Conservation (phyloP, 2,113 vertebrate species). For the Ardeotis arabs region DNA sequence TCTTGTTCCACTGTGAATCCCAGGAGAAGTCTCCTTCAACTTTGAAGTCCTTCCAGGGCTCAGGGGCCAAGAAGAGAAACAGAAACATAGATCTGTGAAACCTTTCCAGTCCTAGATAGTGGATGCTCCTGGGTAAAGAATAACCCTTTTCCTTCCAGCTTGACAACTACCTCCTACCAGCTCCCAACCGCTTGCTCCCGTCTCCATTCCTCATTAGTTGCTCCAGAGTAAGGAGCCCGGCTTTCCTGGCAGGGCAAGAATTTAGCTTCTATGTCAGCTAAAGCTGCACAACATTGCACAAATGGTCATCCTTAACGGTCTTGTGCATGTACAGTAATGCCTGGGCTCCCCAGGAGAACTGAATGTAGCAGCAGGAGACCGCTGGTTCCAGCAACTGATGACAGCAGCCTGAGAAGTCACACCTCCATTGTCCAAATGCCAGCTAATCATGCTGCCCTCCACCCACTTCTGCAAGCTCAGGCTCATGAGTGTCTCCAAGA, state of each 20-base stretch:
- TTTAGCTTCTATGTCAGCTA: neutral
- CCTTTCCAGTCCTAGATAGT: neutral
- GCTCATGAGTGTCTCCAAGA: neutral
- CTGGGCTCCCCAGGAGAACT: neutral
- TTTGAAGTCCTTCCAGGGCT: neutral
- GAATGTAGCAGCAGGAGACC: neutral
- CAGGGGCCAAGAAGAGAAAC: neutral
- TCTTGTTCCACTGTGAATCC: neutral
- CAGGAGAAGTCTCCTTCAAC: neutral
- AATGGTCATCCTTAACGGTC: neutral
- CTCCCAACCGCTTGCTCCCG: neutral
- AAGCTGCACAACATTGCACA: neutral
- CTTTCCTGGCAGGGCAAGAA: neutral
- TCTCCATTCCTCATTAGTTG: neutral
- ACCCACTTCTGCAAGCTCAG: rapidly evolving
- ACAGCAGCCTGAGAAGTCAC: neutral
- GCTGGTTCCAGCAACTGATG: neutral
- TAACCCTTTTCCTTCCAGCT: neutral
- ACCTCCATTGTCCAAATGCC: neutral
- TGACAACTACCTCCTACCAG: neutral
- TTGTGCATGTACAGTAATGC: neutral
- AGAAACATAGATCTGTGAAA: neutral
- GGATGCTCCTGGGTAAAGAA: neutral
- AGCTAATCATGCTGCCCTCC: neutral
- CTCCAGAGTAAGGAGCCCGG: neutral